A percentile compares a stretch with the other conserved stretches of the same genome.
Conservation (phyloP, 1,140 invertebrate genomes). For the Archegozetes longisetosus region DNA sequence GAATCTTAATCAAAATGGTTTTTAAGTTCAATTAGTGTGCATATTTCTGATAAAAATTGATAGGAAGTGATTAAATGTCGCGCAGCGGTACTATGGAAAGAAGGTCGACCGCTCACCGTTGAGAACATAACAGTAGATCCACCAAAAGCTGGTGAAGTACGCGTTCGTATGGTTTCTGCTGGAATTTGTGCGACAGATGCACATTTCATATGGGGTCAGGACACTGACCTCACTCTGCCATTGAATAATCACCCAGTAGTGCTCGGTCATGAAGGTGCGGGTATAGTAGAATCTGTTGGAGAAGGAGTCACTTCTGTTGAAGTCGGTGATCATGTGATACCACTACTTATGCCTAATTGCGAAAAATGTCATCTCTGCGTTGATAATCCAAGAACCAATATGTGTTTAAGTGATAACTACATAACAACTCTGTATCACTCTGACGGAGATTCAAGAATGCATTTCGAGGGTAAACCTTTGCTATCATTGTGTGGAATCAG, state of each 20-base stretch:
- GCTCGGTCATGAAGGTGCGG: conserved; percentile 74
- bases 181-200: conserved; percentile 21
- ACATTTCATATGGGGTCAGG: conserved; percentile 15
- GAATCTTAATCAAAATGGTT: no score
- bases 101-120: conserved; percentile 62
- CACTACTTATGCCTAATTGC: conserved; percentile 86
- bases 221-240: neutral
- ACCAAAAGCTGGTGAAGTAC: no score
- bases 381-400: conserved; percentile 79
- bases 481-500: no score
- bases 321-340: conserved; percentile 84
- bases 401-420: conserved; percentile 47
- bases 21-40: no score
- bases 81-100: conserved; percentile 84
- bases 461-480: no score
- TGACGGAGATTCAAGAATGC: no score
- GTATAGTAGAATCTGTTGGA: no score
- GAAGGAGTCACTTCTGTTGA: conserved; percentile 89
- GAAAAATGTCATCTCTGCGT: conserved; percentile 96
- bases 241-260: neutral
- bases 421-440: no score
- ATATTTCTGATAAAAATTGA: no score
- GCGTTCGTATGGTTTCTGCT: conserved; percentile 29
- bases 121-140: no score
- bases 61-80: conserved; percentile 89